phyloP scores from a whole-genome alignment of 2,797 vertebrate genomes.

The Sebastes itinus region DNA sequence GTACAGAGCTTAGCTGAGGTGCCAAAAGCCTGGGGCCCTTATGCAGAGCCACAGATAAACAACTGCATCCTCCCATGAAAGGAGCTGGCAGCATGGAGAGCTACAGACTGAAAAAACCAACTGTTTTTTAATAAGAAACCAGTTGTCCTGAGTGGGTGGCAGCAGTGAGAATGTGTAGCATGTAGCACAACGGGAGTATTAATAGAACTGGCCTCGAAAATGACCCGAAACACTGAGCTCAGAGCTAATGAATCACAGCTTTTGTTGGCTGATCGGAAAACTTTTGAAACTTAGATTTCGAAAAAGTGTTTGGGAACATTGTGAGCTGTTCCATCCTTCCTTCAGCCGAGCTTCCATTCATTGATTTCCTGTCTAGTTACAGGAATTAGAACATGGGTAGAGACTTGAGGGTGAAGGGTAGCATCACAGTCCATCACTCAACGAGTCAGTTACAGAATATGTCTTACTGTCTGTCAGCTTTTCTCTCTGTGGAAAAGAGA shows the following conservation, averaged over 20 bases:
- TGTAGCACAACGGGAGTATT: not conserved
- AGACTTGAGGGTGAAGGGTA: slow-evolving; percentile 38
- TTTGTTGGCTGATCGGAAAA: slow-evolving; percentile 3
- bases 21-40: slow-evolving; percentile 22
- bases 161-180: slow-evolving; percentile 22
- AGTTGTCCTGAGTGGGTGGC: slow-evolving; percentile 34
- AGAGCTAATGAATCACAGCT: slow-evolving; percentile 25
- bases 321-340: slow-evolving; percentile 4
- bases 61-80: slow-evolving; percentile 22
- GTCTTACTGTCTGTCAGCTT: slow-evolving; percentile 31
- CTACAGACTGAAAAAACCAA: slow-evolving; percentile 17
- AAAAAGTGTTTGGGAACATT: slow-evolving; percentile 23
- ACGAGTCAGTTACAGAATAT: slow-evolving; percentile 38
- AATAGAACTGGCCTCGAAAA: slow-evolving; percentile 32
- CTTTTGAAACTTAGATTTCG: slow-evolving; percentile 16
- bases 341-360: slow-evolving; percentile 23
- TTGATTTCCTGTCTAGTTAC: slow-evolving; percentile 65
- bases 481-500: not conserved
- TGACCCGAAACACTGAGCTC: slow-evolving; percentile 17
- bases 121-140: slow-evolving; percentile 29
- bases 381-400: slow-evolving; percentile 57
- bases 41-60: slow-evolving; percentile 34
- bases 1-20: slow-evolving; percentile 20
- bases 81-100: slow-evolving; percentile 17
- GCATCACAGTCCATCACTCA: slow-evolving; percentile 46